A percentile compares a stretch with the other conserved stretches of the same genome.
Evolutionary conservation across 2,113 vertebrate species (phyloP).

Genomic region (Gambusia holbrooki): DNA sequence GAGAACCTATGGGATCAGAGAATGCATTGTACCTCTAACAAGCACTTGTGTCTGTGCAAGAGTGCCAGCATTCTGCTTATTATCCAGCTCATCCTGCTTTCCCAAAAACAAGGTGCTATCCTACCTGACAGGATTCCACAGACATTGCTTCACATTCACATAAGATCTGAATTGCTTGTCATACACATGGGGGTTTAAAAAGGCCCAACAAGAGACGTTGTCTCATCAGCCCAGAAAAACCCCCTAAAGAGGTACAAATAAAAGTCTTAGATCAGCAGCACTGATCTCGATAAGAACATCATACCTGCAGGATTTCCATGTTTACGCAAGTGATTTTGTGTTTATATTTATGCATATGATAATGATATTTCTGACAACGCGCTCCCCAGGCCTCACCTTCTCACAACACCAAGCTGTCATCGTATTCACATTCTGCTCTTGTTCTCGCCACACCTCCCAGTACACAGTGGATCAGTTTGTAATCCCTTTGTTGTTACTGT

Average conservation of each 20-base stretch:
- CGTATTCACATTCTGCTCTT: constrained; percentile 63
- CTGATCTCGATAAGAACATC: constrained; percentile 6
- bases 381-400: constrained; percentile 30
- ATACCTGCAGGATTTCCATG: not conserved
- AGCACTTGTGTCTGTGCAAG: not conserved
- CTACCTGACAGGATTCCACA: constrained; percentile 41
- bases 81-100: constrained; percentile 33
- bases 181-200: constrained; percentile 2
- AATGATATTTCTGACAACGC: constrained; percentile 35
- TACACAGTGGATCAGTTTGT: constrained; percentile 56
- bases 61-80: not conserved
- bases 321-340: constrained; percentile 18
- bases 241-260: not conserved
- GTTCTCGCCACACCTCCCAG: constrained; percentile 57
- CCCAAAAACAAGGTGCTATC: constrained; percentile 27
- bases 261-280: constrained; percentile 1
- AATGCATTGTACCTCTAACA: not conserved
- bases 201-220: not conserved
- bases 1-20: not conserved
- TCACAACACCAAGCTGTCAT: constrained; percentile 55
- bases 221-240: not conserved
- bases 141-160: not conserved
- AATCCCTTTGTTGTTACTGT: constrained; percentile 62
- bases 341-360: constrained; percentile 22
- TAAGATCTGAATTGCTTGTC: constrained; percentile 22